These are phyloP conservation scores for Drepanosiphum platanoidis DNA, from an alignment of 2,888 invertebrate genomes.

Conservation along the genomic window DNA sequence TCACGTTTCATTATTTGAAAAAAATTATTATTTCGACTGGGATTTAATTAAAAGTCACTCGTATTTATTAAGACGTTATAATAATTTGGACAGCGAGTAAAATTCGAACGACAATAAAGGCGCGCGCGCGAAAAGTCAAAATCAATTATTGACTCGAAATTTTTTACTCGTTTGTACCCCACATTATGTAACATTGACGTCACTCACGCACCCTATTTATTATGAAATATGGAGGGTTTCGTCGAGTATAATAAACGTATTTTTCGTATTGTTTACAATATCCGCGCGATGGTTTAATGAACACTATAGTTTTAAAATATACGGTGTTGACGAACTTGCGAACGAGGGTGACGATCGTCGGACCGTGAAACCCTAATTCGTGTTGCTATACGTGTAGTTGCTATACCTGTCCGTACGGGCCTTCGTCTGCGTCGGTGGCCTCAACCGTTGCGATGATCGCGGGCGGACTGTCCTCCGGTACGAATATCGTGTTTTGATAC, in stretches of 20 bases:
- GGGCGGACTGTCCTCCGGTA: slow-evolving; percentile 82
- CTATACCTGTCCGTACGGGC: slow-evolving; percentile 86
- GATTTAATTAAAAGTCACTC: too few species aligned
- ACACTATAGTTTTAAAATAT: slow-evolving; percentile 34
- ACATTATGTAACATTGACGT: neutral
- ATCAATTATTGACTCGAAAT: too few species aligned
- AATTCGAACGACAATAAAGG: too few species aligned
- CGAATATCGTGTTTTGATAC: slow-evolving; percentile 82
- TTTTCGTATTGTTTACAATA: slow-evolving; percentile 9
- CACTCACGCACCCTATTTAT: neutral
- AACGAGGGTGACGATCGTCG: slow-evolving; percentile 52
- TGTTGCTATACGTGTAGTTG: slow-evolving; percentile 67
- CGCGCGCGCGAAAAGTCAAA: too few species aligned
- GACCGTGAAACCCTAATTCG: slow-evolving; percentile 56
- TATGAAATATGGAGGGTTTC: neutral
- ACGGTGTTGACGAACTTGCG: slow-evolving; percentile 48
- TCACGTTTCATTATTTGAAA: too few species aligned
- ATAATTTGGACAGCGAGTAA: too few species aligned
- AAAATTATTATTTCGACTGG: too few species aligned
- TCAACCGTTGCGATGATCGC: slow-evolving; percentile 82
- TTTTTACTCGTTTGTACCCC: too few species aligned
- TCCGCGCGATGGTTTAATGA: slow-evolving; percentile 38
- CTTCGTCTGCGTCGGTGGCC: slow-evolving; percentile 90
- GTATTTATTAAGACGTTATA: too few species aligned
- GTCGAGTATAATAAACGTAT: slow-evolving; percentile 2